Conservation (phyloP, 2,113 vertebrate genomes). For the Zapus hudsonius region DNA sequence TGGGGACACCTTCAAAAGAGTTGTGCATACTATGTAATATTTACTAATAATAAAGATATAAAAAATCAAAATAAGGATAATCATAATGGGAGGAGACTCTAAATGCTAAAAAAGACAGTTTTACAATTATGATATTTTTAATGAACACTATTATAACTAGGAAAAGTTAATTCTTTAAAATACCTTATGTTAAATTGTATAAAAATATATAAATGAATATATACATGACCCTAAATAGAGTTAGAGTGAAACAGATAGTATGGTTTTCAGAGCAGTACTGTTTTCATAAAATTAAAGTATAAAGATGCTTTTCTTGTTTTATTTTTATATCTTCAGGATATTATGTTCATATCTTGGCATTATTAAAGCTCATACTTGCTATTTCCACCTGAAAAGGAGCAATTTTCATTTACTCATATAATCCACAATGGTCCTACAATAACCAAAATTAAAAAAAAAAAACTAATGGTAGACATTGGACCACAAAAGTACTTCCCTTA, state of each 20-base stretch:
- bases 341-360: conserved; percentile 33
- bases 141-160: not conserved
- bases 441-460: not conserved
- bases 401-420: not conserved
- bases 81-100: not conserved
- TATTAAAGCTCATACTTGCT: not conserved
- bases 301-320: not conserved
- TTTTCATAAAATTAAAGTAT: not conserved
- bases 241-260: not conserved
- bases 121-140: too few relatives aligned
- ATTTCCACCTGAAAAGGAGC: not conserved
- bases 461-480: not conserved
- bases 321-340: not conserved
- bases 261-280: not conserved
- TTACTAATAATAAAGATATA: too few relatives aligned
- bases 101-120: not conserved
- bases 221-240: not conserved
- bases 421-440: not conserved
- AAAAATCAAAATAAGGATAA: too few relatives aligned
- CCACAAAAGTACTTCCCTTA: not conserved
- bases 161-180: not conserved
- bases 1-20: too few relatives aligned
- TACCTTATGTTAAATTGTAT: not conserved
- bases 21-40: too few relatives aligned
- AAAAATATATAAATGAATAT: not conserved